phyloP scores from a whole-genome alignment of 1,140 invertebrate genomes.

The Sinella curviseta region DNA sequence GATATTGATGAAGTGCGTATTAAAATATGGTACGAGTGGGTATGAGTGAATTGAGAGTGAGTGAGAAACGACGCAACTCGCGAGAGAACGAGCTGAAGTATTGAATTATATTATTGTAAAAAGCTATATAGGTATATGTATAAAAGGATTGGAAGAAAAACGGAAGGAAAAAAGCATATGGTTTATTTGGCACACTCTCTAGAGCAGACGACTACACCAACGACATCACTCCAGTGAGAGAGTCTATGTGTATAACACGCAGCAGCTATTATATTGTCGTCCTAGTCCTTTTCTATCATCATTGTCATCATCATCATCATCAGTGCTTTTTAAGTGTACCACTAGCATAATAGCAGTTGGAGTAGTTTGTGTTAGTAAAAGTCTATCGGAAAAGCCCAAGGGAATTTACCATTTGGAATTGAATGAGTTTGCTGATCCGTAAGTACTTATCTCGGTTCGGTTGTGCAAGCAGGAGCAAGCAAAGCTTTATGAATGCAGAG shows the following conservation, averaged over 20 bases:
- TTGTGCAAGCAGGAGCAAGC: neutral
- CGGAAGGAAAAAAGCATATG: neutral
- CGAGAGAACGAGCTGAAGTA: neutral
- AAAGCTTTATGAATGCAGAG: neutral
- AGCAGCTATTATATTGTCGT: too few relatives aligned
- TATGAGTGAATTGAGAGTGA: too few relatives aligned
- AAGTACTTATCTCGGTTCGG: conserved; percentile 26
- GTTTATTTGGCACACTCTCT: neutral
- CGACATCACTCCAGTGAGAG: neutral
- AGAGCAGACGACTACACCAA: neutral
- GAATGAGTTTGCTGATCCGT: conserved; percentile 25
- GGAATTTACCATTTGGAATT: conserved; percentile 6
- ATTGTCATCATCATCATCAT: too few relatives aligned
- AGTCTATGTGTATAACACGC: too few relatives aligned
- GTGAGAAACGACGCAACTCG: neutral
- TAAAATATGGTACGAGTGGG: too few relatives aligned
- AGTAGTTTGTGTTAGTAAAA: neutral
- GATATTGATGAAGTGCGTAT: too few relatives aligned
- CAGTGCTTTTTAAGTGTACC: neutral
- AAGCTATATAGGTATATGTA: too few relatives aligned
- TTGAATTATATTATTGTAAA: neutral
- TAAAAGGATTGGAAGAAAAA: too few relatives aligned
- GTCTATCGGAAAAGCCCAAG: neutral
- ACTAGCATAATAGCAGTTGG: too few relatives aligned
- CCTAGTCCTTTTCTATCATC: too few relatives aligned